Base-by-base conservation (phyloP, 2,888 invertebrate genomes). In the Rhimphoctona megacephalus region DNA sequence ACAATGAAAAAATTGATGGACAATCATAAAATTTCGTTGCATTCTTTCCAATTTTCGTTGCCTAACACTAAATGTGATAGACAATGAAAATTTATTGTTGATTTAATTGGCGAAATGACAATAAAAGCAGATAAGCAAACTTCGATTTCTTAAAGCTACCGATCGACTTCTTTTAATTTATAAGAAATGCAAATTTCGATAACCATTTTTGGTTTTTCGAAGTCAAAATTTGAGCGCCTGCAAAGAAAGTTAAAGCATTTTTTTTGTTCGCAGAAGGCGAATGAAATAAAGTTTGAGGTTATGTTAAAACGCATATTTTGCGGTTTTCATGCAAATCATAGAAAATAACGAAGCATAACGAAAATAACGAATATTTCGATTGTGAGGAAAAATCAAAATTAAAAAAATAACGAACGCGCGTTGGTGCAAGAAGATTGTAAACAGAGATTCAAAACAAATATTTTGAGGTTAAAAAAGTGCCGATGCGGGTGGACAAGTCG, bases 391-490 rank as follows among this genome's bases (percentile, higher is more conserved):
- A 39, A 33, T 39, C 9, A 17, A 9, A 17, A 43, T 39, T 4
- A 14, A 3, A 3, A 19, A 43, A 25, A 61, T 6, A 39, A 25
- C 22, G 36, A 39, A 49, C 61, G 72, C 81, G 81, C 77, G 76
- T 43, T 25, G 30, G 1, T 70, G 3, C 19, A 39, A 14, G 22
- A 30, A 43, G 36, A 61, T 11, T 17, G 61, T 84, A 84, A 80
- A 80, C 69, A 80, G 39, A 72, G 25, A 54, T n/a, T 36, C 1
- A n/a, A 8, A 67, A 39, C 1, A 36, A 52, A 17, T 22, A 30
- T 61, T 83, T 83, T 30, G 61, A 83, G 85, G 85, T 86, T 86
- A 86, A 5, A 61, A 61, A 61, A 36, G 33, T 36, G 79, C 70
- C 70, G 36, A 54, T 17, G 66, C 69, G 76, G 66, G 66, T 69